Evolutionary conservation across 2,888 invertebrate genomes (phyloP).

Genomic region (Macaria notata): DNA sequence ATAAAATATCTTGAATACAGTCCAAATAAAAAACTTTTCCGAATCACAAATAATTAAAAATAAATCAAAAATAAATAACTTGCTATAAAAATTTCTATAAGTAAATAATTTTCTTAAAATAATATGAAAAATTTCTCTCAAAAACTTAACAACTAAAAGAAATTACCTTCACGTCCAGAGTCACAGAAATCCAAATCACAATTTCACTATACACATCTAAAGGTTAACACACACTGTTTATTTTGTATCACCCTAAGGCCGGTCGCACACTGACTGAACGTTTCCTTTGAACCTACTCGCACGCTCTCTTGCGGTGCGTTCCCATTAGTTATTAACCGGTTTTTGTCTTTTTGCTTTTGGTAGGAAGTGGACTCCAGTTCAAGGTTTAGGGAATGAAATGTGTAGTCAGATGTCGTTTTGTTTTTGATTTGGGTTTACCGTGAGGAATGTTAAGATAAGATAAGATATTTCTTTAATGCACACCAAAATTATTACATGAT

Average conservation of each 20-base stretch:
- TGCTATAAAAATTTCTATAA: neutral
- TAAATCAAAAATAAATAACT: too few species aligned
- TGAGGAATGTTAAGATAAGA: too few species aligned
- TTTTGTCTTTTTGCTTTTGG: conserved; percentile 11
- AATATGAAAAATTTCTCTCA: neutral
- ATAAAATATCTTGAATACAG: too few species aligned
- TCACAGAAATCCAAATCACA: conserved; percentile 14
- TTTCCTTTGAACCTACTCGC: conserved; percentile 38
- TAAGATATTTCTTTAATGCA: too few species aligned
- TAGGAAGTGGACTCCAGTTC: too few species aligned
- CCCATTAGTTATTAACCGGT: conserved; percentile 41
- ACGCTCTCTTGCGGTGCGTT: conserved; percentile 46
- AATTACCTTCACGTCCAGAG: too few species aligned
- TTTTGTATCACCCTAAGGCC: conserved; percentile 43
- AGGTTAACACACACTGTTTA: conserved; percentile 18
- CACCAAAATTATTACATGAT: too few species aligned
- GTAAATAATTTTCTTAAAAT: neutral
- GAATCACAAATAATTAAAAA: too few species aligned
- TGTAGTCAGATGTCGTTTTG: too few species aligned
- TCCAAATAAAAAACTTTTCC: too few species aligned
- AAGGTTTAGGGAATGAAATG: too few species aligned
- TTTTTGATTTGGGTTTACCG: too few species aligned
- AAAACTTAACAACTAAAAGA: neutral
- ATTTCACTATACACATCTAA: conserved; percentile 15
- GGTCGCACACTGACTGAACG: conserved; percentile 52